phyloP scores from a whole-genome alignment of 1,140 invertebrate species.

The Aleiodes sp. region DNA sequence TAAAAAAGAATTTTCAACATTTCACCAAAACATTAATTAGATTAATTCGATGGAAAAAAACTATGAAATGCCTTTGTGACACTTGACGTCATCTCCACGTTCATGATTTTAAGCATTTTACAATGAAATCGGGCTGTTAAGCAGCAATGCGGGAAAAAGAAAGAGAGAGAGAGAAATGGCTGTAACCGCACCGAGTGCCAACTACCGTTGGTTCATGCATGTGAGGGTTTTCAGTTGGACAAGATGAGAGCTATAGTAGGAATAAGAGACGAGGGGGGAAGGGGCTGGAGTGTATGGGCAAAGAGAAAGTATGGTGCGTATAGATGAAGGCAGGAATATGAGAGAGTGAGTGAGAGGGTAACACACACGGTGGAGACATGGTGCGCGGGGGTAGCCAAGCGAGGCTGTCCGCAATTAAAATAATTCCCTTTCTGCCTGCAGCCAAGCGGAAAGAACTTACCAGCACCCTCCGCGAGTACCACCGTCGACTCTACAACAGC shows the following conservation, averaged over 20 bases:
- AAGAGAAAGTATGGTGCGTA: constrained; percentile 38
- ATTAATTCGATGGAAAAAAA: neutral
- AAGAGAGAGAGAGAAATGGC: constrained; percentile 17
- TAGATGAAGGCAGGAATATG: constrained; percentile 28
- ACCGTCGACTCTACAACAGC: constrained; percentile 38
- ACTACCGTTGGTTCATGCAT: constrained; percentile 17
- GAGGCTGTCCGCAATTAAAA: constrained; percentile 68
- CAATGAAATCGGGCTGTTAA: constrained; percentile 22
- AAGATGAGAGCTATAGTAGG: constrained; percentile 13
- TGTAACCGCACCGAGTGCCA: constrained; percentile 5
- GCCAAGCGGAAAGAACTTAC: constrained; percentile 63
- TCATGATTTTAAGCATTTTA: constrained; percentile 17
- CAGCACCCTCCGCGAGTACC: constrained; percentile 50
- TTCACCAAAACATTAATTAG: neutral
- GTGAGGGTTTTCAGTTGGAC: neutral
- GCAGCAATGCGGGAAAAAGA: constrained; percentile 15
- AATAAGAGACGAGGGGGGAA: constrained; percentile 33
- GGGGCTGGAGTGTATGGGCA: constrained; percentile 28
- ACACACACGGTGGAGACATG: constrained; percentile 41
- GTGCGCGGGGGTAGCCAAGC: constrained; percentile 56
- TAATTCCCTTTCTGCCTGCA: constrained; percentile 67
- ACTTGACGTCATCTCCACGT: neutral
- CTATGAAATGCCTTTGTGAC: neutral
- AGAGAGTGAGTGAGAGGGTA: constrained; percentile 39
- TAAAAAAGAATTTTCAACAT: neutral